Conservation (phyloP, 2,797 vertebrate genomes). For the Luscinia megarhynchos region DNA sequence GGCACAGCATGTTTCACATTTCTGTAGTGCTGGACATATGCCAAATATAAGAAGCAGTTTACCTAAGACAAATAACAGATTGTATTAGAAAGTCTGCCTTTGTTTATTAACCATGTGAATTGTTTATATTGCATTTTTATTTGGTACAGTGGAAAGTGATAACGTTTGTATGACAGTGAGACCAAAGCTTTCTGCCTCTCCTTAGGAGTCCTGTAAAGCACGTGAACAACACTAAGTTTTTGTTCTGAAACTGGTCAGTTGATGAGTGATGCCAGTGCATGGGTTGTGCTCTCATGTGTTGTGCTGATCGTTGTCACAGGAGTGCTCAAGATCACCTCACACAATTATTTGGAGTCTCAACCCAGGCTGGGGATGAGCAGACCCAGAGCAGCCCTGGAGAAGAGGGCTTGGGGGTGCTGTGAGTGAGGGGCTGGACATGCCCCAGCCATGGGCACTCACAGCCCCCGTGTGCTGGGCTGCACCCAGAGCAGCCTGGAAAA, state of each 20-base stretch:
- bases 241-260: neutral
- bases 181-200: neutral
- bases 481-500: too few species aligned
- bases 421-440: too few species aligned
- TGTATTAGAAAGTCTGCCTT: neutral
- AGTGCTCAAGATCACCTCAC: neutral
- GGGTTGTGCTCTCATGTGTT: accelerated
- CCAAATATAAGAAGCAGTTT: neutral
- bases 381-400: too few species aligned
- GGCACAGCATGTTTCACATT: neutral
- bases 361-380: too few species aligned
- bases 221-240: neutral
- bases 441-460: too few species aligned
- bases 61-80: neutral
- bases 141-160: neutral
- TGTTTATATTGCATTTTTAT: neutral
- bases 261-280: accelerated
- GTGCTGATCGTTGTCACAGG: accelerated
- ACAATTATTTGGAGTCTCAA: accelerated
- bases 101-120: neutral
- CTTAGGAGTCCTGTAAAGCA: neutral
- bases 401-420: too few species aligned
- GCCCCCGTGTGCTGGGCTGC: too few species aligned
- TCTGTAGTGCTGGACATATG: neutral
- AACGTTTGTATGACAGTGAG: neutral